phyloP scores from a whole-genome alignment of 1,140 invertebrate genomes.

The Heliconius eleuchia region DNA sequence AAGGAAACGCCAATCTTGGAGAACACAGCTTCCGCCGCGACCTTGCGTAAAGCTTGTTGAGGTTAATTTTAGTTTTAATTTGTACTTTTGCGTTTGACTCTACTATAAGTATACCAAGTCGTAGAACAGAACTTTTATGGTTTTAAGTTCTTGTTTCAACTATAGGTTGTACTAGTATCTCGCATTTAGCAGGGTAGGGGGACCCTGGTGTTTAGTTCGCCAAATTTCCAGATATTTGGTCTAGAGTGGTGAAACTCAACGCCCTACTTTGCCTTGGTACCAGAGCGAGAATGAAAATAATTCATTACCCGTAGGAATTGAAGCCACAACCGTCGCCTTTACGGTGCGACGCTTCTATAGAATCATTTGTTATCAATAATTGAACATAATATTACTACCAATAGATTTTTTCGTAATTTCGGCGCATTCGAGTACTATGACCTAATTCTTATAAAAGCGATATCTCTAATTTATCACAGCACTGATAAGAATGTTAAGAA shows the following conservation, averaged over 20 bases:
- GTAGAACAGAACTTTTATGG: neutral
- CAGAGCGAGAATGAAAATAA: neutral
- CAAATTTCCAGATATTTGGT: neutral
- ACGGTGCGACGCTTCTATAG: neutral
- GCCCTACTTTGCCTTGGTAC: neutral
- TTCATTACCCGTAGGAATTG: neutral
- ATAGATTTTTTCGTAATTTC: neutral
- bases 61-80: conserved; percentile 22
- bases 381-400: neutral
- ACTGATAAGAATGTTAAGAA: conserved; percentile 5
- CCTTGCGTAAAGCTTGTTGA: conserved; percentile 35
- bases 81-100: neutral
- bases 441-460: neutral
- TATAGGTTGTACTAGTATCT: no score
- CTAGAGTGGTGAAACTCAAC: neutral
- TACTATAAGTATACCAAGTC: neutral
- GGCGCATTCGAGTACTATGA: neutral
- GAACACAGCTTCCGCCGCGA: conserved; percentile 28
- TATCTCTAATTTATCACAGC: neutral
- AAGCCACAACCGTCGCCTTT: neutral
- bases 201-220: no score
- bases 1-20: conserved; percentile 60
- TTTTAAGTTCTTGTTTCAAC: neutral
- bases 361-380: neutral
- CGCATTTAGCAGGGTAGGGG: no score